Evolutionary conservation across 1,140 invertebrate genomes (phyloP), one percentile per base, ranked within the genome.

Genomic region (Rhagoletis zephyria): DNA sequence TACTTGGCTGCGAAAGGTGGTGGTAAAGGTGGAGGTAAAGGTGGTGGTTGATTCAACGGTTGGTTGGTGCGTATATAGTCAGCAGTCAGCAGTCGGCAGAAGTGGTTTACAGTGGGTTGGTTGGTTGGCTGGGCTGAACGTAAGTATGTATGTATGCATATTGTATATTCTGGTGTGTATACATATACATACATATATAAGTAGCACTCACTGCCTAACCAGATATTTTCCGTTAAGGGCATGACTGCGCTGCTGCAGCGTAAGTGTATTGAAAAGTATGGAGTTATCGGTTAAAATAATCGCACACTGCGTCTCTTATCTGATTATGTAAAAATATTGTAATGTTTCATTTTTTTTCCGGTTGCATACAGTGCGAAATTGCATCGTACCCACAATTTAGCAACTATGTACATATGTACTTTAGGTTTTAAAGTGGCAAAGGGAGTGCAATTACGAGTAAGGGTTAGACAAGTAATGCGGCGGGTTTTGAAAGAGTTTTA

Each of bases 291-390:
- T 63, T 14, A 56, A 85, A 61, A 85, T 42, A 85, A 85, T 85
- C 60, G 70, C 87, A 61, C n/a, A 60, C 48, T 63, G 67, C 48
- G 48, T 87, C 90, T 89, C 91, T 92, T 92, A 92, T 92, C 91
- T 92, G 91, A 92, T 92, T 90, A 90, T 92, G 91, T 92, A 92
- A 91, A 92, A 91, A 92, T 92, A 85, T 81, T 42, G 56, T 85
- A 85, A 85, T 85, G 85, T 85, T 85, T 85, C 85, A 85, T 85
- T 61, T 85, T 60, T n/a, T 48, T 85, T 85, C 30, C 85, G 56
- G 85, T 63, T 63, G 30, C 74, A 81, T n/a, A 56, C n/a, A 19
- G 74, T 56, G 45, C 48, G 74, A 81, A 30, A 77, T 77, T 77
- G 70, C 14, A n/a, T 81, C 42, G 51, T 81, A 67, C 64, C 42